Evolutionary conservation across 1,140 invertebrate genomes (phyloP), one percentile per base, ranked within the genome.

Genomic region (Drosophila kohkoa): DNA sequence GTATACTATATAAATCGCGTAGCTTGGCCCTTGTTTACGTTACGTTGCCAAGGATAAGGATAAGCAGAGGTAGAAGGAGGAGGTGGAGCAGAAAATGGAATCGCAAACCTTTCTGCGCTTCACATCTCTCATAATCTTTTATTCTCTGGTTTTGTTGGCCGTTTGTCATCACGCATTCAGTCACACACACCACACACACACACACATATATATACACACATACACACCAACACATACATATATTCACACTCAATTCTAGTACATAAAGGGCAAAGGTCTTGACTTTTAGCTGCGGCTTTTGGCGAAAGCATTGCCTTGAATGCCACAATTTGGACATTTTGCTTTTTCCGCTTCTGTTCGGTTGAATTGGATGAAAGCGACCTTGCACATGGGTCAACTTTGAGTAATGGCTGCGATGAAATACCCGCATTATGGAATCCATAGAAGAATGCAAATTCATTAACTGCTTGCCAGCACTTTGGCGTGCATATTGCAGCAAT

Each of bases 1-100:
- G 35, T 38, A 10, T 10, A 38, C 35, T 58, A 60, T 59, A 41
- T 41, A 43, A 41, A n/a, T 70, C n/a, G 38, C 43, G 45, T 38
- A 48, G 43, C 45, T 65, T 32, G 77, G 48, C 73, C 66, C 62
- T 74, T 82, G 74, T 81, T 75, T 71, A 75, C 68, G 55, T 64
- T 82, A 55, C 59, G 60, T 67, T 54, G 62, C 32, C 15, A 2
- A 15, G 10, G 59, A 1, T 43, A 32, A 54, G 66, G 64, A 45
- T 43, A 48, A 20, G 48, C 25, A 45, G 58, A 35, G 30, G 46
- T 2, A 7, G 49, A 1, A 20, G 1, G 46, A 32, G 35, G 54
- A 15, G 35, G 6, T 7, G 20, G 25, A 30, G 30, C 32, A 45
- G 58, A n/a, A 55, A 67, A 48, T 25, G 57, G 2, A 57, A 69